A percentile compares a stretch with the other conserved stretches of the same genome.
These are phyloP conservation scores for Agonopterix arenella DNA, from an alignment of 2,888 invertebrate genomes.

Conservation along the genomic window DNA sequence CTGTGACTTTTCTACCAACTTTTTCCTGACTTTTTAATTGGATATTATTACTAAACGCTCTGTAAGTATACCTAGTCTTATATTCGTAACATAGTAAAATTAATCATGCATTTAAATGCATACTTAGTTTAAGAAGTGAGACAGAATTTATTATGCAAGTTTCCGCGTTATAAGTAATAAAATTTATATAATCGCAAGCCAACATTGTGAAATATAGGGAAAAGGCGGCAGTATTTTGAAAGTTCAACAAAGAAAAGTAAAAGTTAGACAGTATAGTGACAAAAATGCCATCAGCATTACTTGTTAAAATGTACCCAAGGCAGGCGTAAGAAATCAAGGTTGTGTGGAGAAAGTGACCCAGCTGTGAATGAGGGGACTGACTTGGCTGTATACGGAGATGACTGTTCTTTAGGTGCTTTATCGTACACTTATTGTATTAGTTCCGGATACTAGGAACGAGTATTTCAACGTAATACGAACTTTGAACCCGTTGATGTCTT, in stretches of 20 bases:
- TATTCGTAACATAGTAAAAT: not conserved
- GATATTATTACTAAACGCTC: conserved; percentile 30
- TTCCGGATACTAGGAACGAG: conserved; percentile 10
- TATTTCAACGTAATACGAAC: not conserved
- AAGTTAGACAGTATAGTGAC: conserved; percentile 53
- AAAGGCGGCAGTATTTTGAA: conserved; percentile 25
- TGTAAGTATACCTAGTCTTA: conserved; percentile 13
- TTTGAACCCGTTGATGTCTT: not conserved
- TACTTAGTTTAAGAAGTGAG: not conserved
- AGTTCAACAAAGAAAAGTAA: conserved; percentile 51
- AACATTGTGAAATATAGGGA: conserved; percentile 29
- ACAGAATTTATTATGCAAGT: conserved; percentile 26
- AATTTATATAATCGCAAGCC: conserved; percentile 27
- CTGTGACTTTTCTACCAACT: conserved; percentile 36
- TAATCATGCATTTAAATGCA: not conserved
- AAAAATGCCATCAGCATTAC: conserved; percentile 53
- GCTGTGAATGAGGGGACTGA: conserved; percentile 29
- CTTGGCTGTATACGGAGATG: conserved; percentile 32
- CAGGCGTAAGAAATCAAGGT: conserved; percentile 66
- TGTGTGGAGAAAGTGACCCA: conserved; percentile 70
- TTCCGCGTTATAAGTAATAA: conserved; percentile 23
- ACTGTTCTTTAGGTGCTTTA: conserved; percentile 26
- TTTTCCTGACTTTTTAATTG: conserved; percentile 15
- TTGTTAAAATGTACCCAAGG: conserved; percentile 37
- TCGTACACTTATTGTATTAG: conserved; percentile 16